Conservation (phyloP, 30 jellyfish, hydroid and myxozoan species). For the Hydra vulgaris region DNA sequence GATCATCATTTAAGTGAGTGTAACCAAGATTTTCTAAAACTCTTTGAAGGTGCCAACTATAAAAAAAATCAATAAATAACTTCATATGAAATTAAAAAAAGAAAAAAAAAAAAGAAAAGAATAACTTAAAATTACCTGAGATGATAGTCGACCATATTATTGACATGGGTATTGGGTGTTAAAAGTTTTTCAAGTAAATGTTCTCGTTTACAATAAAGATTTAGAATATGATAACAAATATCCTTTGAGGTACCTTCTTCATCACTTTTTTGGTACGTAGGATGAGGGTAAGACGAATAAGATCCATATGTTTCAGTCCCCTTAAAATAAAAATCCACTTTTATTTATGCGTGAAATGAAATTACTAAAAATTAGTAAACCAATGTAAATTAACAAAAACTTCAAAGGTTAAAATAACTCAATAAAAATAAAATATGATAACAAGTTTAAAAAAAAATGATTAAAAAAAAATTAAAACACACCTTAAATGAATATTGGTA, state of each 20-base stretch:
- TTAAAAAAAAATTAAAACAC: background rate
- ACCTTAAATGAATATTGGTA: constrained; percentile 62
- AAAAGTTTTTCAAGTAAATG: constrained; percentile 58
- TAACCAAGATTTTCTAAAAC: constrained; percentile 65
- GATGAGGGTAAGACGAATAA: constrained; percentile 64
- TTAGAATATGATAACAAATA: constrained; percentile 52
- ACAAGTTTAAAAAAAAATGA: too few species aligned
- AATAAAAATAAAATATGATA: too few species aligned
- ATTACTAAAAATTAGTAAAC: too few species aligned
- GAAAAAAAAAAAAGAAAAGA: background rate
- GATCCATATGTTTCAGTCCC: constrained; percentile 60
- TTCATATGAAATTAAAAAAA: background rate
- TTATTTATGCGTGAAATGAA: background rate
- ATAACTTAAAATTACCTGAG: constrained; percentile 39
- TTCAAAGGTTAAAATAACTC: too few species aligned
- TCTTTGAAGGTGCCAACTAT: constrained; percentile 84
- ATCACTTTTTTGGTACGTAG: constrained; percentile 26
- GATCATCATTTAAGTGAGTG: constrained; percentile 48
- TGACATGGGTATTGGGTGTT: constrained; percentile 56
- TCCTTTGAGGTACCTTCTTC: constrained; percentile 43
- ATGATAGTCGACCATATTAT: constrained; percentile 61
- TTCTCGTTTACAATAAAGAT: constrained; percentile 62
- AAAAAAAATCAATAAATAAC: constrained; percentile 1
- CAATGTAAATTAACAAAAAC: background rate
- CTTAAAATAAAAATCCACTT: too few species aligned